A percentile compares a stretch with the other conserved stretches of the same genome.
phyloP scores from a whole-genome alignment of 2,113 vertebrate genomes.

The Lampris megalopsis region DNA sequence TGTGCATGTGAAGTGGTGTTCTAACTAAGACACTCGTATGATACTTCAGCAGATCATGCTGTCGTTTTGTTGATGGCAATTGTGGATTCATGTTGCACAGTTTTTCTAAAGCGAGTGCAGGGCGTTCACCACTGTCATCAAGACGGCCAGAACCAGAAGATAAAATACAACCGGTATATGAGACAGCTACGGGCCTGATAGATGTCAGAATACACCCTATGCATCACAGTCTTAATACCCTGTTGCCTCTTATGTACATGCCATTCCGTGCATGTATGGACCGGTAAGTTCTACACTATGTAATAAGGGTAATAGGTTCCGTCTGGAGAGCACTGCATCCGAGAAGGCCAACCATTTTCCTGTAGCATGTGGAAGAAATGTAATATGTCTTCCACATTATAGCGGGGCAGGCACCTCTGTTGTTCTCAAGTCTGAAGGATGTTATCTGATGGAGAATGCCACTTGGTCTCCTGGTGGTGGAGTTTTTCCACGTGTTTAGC shows the following conservation, averaged over 20 bases:
- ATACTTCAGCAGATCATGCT: conserved; percentile 8
- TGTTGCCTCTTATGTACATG: conserved; percentile 35
- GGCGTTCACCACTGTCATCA: conserved; percentile 16
- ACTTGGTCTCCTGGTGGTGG: no score
- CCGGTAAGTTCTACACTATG: conserved; percentile 57
- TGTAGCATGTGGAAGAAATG: conserved; percentile 30
- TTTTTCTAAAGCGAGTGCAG: not conserved
- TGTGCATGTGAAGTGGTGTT: no score
- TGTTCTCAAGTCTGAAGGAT: conserved; percentile 18
- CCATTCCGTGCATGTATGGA: conserved; percentile 34
- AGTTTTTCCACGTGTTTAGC: no score
- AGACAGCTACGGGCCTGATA: conserved; percentile 26
- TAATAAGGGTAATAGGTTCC: conserved; percentile 66
- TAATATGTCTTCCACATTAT: conserved; percentile 24
- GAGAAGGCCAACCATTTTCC: conserved; percentile 2
- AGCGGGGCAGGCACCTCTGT: not conserved
- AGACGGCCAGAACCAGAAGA: conserved; percentile 20
- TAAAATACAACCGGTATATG: conserved; percentile 33
- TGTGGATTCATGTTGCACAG: conserved; percentile 3
- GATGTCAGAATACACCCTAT: conserved; percentile 48
- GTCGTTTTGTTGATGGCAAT: conserved; percentile 27
- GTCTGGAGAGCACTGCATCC: conserved; percentile 26
- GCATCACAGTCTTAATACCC: conserved; percentile 45
- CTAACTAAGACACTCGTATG: not conserved
- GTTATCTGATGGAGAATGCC: not conserved